Evolutionary conservation across 2,113 vertebrate genomes (phyloP).

Genomic region (Trematocara macrostoma): DNA sequence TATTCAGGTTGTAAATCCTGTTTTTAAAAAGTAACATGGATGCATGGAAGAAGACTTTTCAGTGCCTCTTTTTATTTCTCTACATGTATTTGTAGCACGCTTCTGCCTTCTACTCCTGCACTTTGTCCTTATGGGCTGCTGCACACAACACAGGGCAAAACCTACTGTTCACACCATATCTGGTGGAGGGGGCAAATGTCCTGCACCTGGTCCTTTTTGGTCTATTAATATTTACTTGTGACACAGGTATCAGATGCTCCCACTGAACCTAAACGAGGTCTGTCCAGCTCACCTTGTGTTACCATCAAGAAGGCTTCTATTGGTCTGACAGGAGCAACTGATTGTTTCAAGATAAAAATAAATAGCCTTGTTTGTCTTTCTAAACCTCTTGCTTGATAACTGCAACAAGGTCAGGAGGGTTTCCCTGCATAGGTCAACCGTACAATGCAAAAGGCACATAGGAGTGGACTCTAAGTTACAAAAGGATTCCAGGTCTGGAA

Average conservation of each 20-base stretch:
- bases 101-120: neutral
- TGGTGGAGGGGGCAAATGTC: neutral
- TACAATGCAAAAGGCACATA: neutral
- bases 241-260: neutral
- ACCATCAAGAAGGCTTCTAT: neutral
- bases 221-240: neutral
- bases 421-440: constrained; percentile 19
- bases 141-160: neutral
- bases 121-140: neutral
- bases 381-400: constrained; percentile 19
- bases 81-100: neutral
- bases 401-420: neutral
- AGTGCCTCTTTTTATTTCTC: too few species aligned
- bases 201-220: neutral
- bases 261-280: constrained; percentile 9
- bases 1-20: too few species aligned
- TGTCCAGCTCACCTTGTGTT: constrained; percentile 24
- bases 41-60: too few species aligned
- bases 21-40: too few species aligned
- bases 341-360: constrained; percentile 8
- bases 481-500: neutral
- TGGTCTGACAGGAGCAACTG: constrained; percentile 18
- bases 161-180: neutral
- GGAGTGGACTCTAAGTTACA: neutral
- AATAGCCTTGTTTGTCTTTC: constrained; percentile 6